Evolutionary conservation across 2,113 vertebrate species (phyloP), one percentile per base, ranked within the genome.

Genomic region (Lethenteron camtschaticum): DNA sequence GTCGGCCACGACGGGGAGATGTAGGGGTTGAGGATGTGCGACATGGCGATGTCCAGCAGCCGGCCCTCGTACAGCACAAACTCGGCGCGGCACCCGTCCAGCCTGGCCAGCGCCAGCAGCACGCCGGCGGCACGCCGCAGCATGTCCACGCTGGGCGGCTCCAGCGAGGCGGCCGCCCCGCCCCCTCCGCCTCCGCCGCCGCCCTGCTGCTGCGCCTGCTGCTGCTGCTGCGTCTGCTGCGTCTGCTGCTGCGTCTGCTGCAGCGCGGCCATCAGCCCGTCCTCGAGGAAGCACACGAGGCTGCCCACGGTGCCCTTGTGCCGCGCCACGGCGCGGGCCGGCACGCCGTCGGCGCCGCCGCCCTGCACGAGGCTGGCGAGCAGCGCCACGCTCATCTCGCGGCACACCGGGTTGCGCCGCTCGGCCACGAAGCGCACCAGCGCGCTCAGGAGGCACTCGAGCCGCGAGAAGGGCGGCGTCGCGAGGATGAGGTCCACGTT

Each of bases 1-100:
- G 75, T 99, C 94, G 83, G 91, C 96, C 85, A 99, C 96, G 79
- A 99, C 90, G 82, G 95, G 82, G 94, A 96, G 80, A 97, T 92
- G 84, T 94, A 82, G 24, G 90, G 90, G 90, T 96, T 97, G 89
- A 99, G 96, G 81, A 95, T 81, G 72, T 91, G 92, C 69, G 90
- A 96, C 78, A 97, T 89, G 1, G 94, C 96, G 79, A 99, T 90
- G 88, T 99, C 94, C 78, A 99, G 87, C 77, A 99, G 89, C 78
- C 94, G 86, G 55, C 89, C 90, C 81, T 99, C 94, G n/a, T 99
- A 91, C 74, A 99, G 85, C 73, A 90, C 96, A 86, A 99, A 99
- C 83, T 99, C 92, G 1, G 89, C 85, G 85, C 89, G 94, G 86
- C 96, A 96, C 82, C 96, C 92, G 76, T 95, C 92, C 81, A 99